Percentiles rank a stretch among this genome's conserved stretches.
phyloP scores from a whole-genome alignment of 1,140 invertebrate species.

The Adoxophyes honmai region DNA sequence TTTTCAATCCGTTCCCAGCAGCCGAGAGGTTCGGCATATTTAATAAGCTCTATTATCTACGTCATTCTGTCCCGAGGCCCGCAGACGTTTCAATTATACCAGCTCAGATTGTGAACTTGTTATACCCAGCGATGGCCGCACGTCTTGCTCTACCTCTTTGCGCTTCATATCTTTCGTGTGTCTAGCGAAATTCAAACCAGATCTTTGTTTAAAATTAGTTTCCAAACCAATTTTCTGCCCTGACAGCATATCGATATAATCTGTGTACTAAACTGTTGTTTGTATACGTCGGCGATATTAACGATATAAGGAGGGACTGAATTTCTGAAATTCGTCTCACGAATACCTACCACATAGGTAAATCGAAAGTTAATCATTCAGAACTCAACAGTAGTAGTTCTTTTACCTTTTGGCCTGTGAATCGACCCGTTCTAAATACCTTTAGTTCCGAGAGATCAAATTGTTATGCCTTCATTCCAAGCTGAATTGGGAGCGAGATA shows the following conservation, averaged over 20 bases:
- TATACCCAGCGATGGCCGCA: conserved; percentile 9
- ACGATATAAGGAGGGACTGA: neutral
- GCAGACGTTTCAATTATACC: conserved; percentile 58
- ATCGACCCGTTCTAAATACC: too few species aligned
- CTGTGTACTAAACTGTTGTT: neutral
- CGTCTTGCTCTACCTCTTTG: conserved; percentile 6
- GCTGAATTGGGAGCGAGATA: neutral
- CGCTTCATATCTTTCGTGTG: conserved; percentile 9
- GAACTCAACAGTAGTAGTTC: too few species aligned
- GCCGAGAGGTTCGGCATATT: conserved; percentile 54
- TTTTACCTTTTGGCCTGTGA: too few species aligned
- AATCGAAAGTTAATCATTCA: too few species aligned
- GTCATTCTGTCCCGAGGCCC: conserved; percentile 35
- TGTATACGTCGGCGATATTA: neutral
- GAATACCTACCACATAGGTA: too few species aligned
- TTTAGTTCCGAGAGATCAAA: too few species aligned
- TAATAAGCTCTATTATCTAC: conserved; percentile 61
- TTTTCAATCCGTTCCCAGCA: conserved; percentile 47
- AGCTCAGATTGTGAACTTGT: conserved; percentile 35
- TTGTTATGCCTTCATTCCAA: neutral
- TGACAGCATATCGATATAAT: conserved; percentile 7
- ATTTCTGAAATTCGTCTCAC: too few species aligned
- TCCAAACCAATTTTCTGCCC: conserved; percentile 11
- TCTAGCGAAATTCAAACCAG: neutral
- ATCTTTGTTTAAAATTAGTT: conserved; percentile 11